phyloP scores from a whole-genome alignment of 2,113 vertebrate species.

The Thamnophis sirtalis region DNA sequence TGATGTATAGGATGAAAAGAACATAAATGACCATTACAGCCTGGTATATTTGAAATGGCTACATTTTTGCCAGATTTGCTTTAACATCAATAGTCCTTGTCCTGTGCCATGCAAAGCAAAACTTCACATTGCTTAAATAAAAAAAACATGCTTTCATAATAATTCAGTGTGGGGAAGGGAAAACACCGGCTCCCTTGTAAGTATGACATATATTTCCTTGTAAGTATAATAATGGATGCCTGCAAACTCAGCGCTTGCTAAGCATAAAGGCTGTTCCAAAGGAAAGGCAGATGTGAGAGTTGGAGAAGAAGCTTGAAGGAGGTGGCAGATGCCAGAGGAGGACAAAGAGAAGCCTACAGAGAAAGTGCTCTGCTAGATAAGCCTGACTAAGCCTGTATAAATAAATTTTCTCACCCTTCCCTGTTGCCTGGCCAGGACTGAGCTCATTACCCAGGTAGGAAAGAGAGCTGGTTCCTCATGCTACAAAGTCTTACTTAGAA shows the following conservation, averaged over 20 bases:
- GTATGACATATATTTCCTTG: neutral
- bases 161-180: neutral
- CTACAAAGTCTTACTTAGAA: neutral
- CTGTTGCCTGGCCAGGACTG: neutral
- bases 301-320: neutral
- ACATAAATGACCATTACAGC: conserved; percentile 14
- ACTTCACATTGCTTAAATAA: neutral
- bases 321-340: neutral
- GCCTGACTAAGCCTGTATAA: neutral
- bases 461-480: neutral
- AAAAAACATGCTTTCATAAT: neutral
- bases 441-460: neutral
- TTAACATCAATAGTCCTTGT: conserved; percentile 16
- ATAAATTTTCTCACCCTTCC: neutral
- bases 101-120: neutral
- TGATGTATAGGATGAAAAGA: conserved; percentile 20
- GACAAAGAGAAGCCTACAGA: neutral
- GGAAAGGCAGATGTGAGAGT: neutral
- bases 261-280: neutral
- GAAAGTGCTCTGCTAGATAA: neutral
- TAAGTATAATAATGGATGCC: neutral
- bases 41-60: conserved; percentile 13
- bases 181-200: neutral
- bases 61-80: conserved; percentile 13
- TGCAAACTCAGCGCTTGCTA: neutral